Conservation (phyloP, 2,888 invertebrate genomes). For the Ramazzottius varieornatus region DNA sequence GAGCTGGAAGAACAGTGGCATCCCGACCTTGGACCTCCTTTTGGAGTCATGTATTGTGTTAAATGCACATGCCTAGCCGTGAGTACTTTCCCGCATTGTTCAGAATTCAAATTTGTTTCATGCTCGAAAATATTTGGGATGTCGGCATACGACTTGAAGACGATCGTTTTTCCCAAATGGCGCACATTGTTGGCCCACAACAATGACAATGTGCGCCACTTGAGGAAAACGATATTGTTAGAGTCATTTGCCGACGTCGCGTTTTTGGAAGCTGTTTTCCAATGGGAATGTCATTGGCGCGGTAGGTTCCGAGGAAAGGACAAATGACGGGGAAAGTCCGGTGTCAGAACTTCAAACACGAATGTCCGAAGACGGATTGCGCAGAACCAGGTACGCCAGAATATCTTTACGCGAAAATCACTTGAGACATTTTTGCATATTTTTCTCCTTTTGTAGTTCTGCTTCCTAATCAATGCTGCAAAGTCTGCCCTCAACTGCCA, state of each 20-base stretch:
- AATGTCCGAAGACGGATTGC: conserved; percentile 15
- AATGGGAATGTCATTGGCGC: not conserved
- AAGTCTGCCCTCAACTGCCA: conserved; percentile 11
- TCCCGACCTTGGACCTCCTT: conserved; percentile 69
- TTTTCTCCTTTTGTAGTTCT: too few species aligned
- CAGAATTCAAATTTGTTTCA: not conserved
- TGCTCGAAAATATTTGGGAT: not conserved
- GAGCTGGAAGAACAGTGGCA: conserved; percentile 73
- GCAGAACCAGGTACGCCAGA: too few species aligned
- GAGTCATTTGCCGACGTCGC: too few species aligned
- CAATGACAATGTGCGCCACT: too few species aligned
- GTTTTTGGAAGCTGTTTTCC: too few species aligned
- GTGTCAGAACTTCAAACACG: conserved; percentile 14
- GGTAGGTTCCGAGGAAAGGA: conserved; percentile 7
- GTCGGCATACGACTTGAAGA: too few species aligned
- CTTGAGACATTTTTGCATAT: too few species aligned
- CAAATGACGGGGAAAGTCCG: conserved; percentile 11
- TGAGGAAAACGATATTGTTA: too few species aligned
- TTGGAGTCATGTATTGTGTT: conserved; percentile 79
- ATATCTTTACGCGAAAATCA: too few species aligned
- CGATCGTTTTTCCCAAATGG: too few species aligned
- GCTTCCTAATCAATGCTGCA: conserved; percentile 14
- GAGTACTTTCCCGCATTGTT: conserved; percentile 29
- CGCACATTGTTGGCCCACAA: too few species aligned
- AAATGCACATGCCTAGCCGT: conserved; percentile 80